Percentiles rank a stretch among this genome's conserved stretches.
phyloP scores from a whole-genome alignment of 2,888 invertebrate species.

The Drosophila kanekoi region DNA sequence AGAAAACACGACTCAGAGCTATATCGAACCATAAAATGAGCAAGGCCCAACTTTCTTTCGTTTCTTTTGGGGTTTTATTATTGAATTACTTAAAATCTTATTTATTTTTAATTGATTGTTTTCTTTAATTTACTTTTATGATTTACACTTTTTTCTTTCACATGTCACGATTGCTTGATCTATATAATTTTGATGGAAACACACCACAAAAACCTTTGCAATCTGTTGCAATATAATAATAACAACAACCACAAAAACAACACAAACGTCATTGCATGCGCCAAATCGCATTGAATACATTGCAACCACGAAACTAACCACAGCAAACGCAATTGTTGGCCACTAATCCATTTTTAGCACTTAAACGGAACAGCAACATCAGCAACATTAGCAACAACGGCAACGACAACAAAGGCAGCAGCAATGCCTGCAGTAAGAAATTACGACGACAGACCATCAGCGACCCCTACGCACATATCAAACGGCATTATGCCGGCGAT shows the following conservation, averaged over 20 bases:
- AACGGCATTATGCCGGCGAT: slow-evolving; percentile 66
- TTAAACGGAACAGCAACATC: slow-evolving; percentile 68
- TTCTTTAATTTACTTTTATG: slow-evolving; percentile 29
- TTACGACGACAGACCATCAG: slow-evolving; percentile 83
- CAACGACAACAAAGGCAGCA: slow-evolving; percentile 44
- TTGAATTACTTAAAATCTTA: neutral
- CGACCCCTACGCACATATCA: slow-evolving; percentile 83
- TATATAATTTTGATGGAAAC: slow-evolving; percentile 34
- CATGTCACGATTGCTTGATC: slow-evolving; percentile 55
- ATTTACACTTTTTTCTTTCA: slow-evolving; percentile 52
- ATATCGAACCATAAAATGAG: too few species aligned
- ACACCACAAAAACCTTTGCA: slow-evolving; percentile 20
- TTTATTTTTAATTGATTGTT: slow-evolving; percentile 1
- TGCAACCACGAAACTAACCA: slow-evolving; percentile 63
- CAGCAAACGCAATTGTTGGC: slow-evolving; percentile 73
- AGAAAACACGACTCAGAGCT: too few species aligned
- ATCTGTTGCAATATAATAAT: slow-evolving; percentile 19
- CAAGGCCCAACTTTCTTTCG: too few species aligned
- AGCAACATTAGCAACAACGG: slow-evolving; percentile 55
- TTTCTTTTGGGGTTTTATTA: too few species aligned
- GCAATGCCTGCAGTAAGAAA: slow-evolving; percentile 70
- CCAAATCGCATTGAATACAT: slow-evolving; percentile 22
- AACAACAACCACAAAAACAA: slow-evolving; percentile 27
- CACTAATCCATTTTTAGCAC: slow-evolving; percentile 85
- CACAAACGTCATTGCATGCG: slow-evolving; percentile 44